Percentiles rank a stretch among this genome's conserved stretches.
These are phyloP conservation scores for Parnassius orleans DNA, from an alignment of 2,888 invertebrate species.

Conservation along the genomic window DNA sequence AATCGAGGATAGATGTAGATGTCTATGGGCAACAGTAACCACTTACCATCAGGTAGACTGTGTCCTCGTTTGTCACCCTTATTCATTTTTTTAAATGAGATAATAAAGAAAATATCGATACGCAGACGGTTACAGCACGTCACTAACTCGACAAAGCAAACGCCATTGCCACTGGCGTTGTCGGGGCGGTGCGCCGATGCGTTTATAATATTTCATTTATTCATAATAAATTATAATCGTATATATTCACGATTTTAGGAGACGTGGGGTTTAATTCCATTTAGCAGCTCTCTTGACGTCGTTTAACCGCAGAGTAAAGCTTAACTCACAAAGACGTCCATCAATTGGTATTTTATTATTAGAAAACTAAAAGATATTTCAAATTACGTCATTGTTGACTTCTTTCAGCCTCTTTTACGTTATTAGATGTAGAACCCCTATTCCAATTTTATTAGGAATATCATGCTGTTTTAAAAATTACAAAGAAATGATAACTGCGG, in stretches of 20 bases:
- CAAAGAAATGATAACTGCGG: too few relatives aligned
- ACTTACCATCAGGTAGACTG: too few relatives aligned
- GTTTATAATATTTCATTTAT: constrained; percentile 81
- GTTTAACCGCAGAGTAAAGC: constrained; percentile 25
- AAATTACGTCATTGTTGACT: too few relatives aligned
- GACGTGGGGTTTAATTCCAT: constrained; percentile 58
- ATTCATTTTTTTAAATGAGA: background rate
- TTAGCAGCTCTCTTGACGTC: constrained; percentile 28
- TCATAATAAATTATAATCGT: constrained; percentile 81
- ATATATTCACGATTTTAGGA: constrained; percentile 46
- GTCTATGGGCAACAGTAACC: too few relatives aligned
- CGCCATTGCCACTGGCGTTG: constrained; percentile 79
- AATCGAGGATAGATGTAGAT: too few relatives aligned
- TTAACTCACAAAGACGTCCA: constrained; percentile 15
- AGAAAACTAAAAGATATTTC: background rate
- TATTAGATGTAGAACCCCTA: too few relatives aligned
- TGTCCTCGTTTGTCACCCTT: too few relatives aligned
- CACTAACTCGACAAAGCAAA: constrained; percentile 72
- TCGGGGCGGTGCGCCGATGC: constrained; percentile 78
- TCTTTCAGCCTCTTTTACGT: too few relatives aligned
- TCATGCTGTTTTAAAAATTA: too few relatives aligned
- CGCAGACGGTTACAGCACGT: constrained; percentile 34
- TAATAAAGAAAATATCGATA: constrained; percentile 33
- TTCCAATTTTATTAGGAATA: too few relatives aligned
- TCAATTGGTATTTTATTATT: background rate